Percentiles rank a stretch among this genome's conserved stretches.
phyloP scores from a whole-genome alignment of 2,888 invertebrate genomes.

The Heliconius ismenius region DNA sequence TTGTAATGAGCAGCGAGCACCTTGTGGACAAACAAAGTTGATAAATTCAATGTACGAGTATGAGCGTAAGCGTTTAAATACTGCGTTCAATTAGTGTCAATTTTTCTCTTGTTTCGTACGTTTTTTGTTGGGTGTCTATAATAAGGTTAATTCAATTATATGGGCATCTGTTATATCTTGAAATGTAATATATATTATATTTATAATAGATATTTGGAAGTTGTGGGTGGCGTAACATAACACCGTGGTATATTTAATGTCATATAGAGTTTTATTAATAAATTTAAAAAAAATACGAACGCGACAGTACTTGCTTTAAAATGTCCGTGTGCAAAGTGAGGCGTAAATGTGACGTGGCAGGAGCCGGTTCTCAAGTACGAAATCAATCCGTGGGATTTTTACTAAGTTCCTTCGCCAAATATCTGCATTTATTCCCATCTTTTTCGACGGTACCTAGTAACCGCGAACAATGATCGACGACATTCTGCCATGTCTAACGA shows the following conservation, averaged over 20 bases:
- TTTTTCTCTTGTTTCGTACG: not conserved
- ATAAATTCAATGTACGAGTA: constrained; percentile 25
- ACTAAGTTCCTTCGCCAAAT: constrained; percentile 33
- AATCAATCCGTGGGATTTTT: constrained; percentile 43
- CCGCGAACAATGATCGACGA: constrained; percentile 33
- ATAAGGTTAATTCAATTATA: constrained; percentile 3
- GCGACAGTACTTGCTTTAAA: constrained; percentile 1
- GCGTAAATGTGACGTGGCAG: constrained; percentile 43
- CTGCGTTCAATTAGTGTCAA: not conserved
- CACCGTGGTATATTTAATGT: too few relatives aligned
- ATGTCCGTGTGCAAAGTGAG: constrained; percentile 31
- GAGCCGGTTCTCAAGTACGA: constrained; percentile 44
- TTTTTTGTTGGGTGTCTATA: not conserved
- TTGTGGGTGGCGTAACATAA: not conserved
- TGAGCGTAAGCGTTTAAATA: constrained; percentile 35
- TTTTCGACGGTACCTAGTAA: constrained; percentile 35
- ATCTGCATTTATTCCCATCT: constrained; percentile 39
- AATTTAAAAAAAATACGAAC: not conserved
- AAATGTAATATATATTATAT: too few relatives aligned
- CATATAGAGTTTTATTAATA: not conserved
- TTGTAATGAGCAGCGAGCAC: constrained; percentile 60
- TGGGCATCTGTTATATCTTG: not conserved
- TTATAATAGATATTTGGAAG: not conserved
- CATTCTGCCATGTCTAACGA: constrained; percentile 35
- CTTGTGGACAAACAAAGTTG: constrained; percentile 45